Evolutionary conservation across 2,113 vertebrate species (phyloP).

Genomic region (Melanostigma gelatinosum): DNA sequence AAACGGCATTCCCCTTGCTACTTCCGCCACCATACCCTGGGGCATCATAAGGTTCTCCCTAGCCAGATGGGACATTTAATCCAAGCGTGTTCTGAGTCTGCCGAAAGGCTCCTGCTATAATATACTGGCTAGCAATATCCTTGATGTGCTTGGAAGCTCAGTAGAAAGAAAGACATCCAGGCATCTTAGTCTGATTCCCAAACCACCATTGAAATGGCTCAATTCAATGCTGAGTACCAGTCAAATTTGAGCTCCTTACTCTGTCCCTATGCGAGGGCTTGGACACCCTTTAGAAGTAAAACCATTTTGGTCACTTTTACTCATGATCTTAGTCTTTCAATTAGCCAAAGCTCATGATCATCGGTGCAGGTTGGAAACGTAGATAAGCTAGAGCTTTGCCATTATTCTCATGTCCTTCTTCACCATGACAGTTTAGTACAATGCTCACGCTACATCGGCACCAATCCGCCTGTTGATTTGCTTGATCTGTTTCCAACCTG

Average conservation of each 20-base stretch:
- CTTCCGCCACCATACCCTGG: not conserved
- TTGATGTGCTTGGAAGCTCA: not conserved
- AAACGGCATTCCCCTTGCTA: not conserved
- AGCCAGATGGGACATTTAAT: constrained; percentile 18
- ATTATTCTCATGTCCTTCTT: not conserved
- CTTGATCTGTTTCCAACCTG: not conserved
- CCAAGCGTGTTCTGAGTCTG: constrained; percentile 5
- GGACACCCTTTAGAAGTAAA: not conserved
- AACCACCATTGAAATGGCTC: not conserved
- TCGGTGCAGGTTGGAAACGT: not conserved
- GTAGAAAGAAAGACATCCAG: not conserved
- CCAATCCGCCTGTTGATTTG: not conserved
- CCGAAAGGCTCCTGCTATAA: not conserved
- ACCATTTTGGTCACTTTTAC: not conserved
- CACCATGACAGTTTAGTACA: not conserved
- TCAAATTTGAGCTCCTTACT: not conserved
- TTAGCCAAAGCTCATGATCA: not conserved
- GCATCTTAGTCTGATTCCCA: not conserved
- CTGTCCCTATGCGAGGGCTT: not conserved
- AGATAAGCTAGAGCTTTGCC: not conserved
- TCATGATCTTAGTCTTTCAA: not conserved
- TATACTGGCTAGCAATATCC: not conserved
- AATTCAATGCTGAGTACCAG: not conserved
- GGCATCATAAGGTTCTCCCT: not conserved
- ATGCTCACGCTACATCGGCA: not conserved